A percentile compares a stretch with the other conserved stretches of the same genome.
Evolutionary conservation across 2,888 invertebrate genomes (phyloP).

Genomic region (Marasmarcha lunaedactyla): DNA sequence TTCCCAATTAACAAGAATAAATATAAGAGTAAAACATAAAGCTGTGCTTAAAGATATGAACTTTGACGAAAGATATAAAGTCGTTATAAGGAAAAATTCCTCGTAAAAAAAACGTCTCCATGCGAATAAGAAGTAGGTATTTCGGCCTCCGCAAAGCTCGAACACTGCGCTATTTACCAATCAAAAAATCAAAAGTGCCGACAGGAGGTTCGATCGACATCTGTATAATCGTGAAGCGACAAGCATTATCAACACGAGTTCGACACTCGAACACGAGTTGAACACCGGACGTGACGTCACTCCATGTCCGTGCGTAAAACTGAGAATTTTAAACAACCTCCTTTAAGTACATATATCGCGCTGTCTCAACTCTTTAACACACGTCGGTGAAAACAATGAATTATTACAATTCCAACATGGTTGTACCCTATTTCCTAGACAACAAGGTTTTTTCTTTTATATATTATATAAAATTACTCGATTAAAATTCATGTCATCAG

Average conservation of each 20-base stretch:
- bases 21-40: too few relatives aligned
- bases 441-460: conserved; percentile 25
- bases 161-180: conserved; percentile 33
- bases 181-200: conserved; percentile 58
- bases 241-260: conserved; percentile 5
- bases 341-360: conserved; percentile 53
- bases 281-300: conserved; percentile 61
- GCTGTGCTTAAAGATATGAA: too few relatives aligned
- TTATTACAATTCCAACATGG: conserved; percentile 14
- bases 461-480: conserved; percentile 18
- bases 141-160: too few relatives aligned
- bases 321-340: conserved; percentile 66
- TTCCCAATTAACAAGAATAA: too few relatives aligned
- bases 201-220: conserved; percentile 58
- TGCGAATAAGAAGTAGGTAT: too few relatives aligned
- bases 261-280: conserved; percentile 24
- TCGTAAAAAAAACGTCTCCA: too few relatives aligned
- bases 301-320: conserved; percentile 46
- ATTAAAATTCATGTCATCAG: conserved; percentile 52
- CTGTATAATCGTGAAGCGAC: conserved; percentile 40
- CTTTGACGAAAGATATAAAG: too few relatives aligned
- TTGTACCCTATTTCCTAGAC: conserved; percentile 23
- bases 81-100: too few relatives aligned
- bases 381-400: conserved; percentile 45
- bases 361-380: conserved; percentile 47